Percentiles rank a stretch among this genome's conserved stretches.
These are phyloP conservation scores for Oxyteleia sp. DNA, from an alignment of 2,888 invertebrate genomes.

Conservation along the genomic window DNA sequence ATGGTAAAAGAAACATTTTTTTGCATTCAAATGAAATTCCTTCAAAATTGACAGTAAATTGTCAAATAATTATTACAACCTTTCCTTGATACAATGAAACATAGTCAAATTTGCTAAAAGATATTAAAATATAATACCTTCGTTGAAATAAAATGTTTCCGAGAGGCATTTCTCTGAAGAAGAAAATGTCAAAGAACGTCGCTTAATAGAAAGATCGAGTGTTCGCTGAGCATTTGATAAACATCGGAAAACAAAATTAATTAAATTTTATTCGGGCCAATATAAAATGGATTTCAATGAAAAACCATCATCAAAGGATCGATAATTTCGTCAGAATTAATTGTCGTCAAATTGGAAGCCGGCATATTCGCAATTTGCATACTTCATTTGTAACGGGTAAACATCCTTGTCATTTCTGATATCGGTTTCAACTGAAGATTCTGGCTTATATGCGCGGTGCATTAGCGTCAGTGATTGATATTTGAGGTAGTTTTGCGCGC, in stretches of 20 bases:
- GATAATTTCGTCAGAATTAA: constrained; percentile 39
- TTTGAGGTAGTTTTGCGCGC: constrained; percentile 58
- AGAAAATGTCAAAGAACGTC: no score
- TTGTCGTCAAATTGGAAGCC: constrained; percentile 46
- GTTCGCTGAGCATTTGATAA: constrained; percentile 3
- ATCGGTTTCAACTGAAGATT: constrained; percentile 38
- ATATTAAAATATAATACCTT: no score
- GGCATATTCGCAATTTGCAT: constrained; percentile 27
- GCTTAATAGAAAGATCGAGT: not conserved
- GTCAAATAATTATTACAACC: no score
- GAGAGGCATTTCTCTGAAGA: no score
- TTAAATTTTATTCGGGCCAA: constrained; percentile 20
- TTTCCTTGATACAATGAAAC: no score
- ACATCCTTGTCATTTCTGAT: constrained; percentile 55
- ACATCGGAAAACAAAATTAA: constrained; percentile 46
- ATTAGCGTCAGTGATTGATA: constrained; percentile 54
- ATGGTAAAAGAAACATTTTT: no score
- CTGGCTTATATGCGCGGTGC: constrained; percentile 29
- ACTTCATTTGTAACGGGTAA: constrained; percentile 42
- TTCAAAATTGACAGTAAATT: no score
- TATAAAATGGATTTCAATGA: constrained; percentile 9
- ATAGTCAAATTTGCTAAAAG: no score
- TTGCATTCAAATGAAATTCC: no score
- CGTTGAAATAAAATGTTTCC: no score
- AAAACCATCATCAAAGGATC: constrained; percentile 36